Percentiles rank a stretch among this genome's conserved stretches.
phyloP scores from a whole-genome alignment of 2,888 invertebrate genomes.

The Agrochola macilenta region DNA sequence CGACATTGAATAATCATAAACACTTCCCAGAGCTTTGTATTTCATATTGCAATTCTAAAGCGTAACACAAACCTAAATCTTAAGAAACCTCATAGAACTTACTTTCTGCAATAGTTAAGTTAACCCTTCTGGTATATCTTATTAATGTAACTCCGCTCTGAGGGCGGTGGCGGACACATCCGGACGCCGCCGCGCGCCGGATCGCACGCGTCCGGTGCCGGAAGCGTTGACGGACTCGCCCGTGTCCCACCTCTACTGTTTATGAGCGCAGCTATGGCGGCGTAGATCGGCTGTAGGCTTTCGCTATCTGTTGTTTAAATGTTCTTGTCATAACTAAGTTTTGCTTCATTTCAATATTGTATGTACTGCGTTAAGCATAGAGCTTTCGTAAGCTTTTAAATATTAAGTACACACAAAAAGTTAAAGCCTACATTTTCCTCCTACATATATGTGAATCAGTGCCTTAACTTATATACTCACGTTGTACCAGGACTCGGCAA shows the following conservation, averaged over 20 bases:
- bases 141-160: not conserved
- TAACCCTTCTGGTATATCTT: slow-evolving; percentile 4
- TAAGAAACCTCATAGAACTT: too few relatives aligned
- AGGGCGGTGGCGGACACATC: slow-evolving; percentile 27
- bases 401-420: too few relatives aligned
- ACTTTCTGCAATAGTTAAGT: not conserved
- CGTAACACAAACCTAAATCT: not conserved
- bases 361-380: too few relatives aligned
- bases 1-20: not conserved
- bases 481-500: not conserved
- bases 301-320: slow-evolving; percentile 15
- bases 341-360: not conserved
- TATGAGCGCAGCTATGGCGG: slow-evolving; percentile 18
- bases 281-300: slow-evolving; percentile 17
- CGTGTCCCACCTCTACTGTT: slow-evolving; percentile 52
- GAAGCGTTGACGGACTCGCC: slow-evolving; percentile 52
- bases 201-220: slow-evolving; percentile 46
- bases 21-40: not conserved
- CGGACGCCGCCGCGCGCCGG: slow-evolving; percentile 39
- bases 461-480: not conserved
- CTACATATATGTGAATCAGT: not conserved
- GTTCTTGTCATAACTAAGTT: slow-evolving; percentile 5
- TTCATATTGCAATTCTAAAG: not conserved
- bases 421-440: not conserved
- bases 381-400: not conserved